Conservation (phyloP, 2,888 invertebrate genomes). For the Colletes collaris region DNA sequence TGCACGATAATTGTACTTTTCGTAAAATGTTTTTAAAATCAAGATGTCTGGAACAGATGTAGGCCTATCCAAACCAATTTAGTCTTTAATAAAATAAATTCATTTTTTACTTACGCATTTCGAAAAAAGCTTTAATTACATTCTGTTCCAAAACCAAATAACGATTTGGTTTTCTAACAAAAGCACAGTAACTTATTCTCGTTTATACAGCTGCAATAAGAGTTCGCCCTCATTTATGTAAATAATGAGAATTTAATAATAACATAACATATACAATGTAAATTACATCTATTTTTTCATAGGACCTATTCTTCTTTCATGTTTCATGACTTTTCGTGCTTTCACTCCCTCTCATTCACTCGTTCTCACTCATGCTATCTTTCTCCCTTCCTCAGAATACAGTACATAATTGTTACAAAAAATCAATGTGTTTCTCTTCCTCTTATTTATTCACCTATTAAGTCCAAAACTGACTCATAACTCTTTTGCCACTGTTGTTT, state of each 20-base stretch:
- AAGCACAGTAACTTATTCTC: background rate
- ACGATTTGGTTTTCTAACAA: background rate
- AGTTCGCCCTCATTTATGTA: slow-evolving; percentile 63
- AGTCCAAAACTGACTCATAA: slow-evolving; percentile 3
- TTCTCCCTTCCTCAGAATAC: slow-evolving; percentile 10
- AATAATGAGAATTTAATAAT: slow-evolving; percentile 79
- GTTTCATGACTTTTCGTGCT: slow-evolving; percentile 16
- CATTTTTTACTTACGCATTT: background rate
- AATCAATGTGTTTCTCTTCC: background rate
- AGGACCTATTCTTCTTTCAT: slow-evolving; percentile 38
- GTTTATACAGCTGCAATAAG: slow-evolving; percentile 7
- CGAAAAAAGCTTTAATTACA: background rate
- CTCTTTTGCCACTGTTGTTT: slow-evolving; percentile 10
- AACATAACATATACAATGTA: slow-evolving; percentile 75
- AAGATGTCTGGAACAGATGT: too few relatives aligned
- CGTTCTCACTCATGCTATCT: background rate
- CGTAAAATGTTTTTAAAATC: too few relatives aligned
- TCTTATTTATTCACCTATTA: background rate
- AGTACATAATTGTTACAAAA: slow-evolving; percentile 42
- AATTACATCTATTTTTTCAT: slow-evolving; percentile 61
- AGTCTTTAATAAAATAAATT: background rate
- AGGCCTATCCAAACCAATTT: too few relatives aligned
- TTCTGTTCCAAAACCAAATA: background rate
- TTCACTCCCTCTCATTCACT: slow-evolving; percentile 4
- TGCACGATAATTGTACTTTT: too few relatives aligned